phyloP scores from a whole-genome alignment of 2,888 invertebrate species.

The Lasioglossum lativentre region DNA sequence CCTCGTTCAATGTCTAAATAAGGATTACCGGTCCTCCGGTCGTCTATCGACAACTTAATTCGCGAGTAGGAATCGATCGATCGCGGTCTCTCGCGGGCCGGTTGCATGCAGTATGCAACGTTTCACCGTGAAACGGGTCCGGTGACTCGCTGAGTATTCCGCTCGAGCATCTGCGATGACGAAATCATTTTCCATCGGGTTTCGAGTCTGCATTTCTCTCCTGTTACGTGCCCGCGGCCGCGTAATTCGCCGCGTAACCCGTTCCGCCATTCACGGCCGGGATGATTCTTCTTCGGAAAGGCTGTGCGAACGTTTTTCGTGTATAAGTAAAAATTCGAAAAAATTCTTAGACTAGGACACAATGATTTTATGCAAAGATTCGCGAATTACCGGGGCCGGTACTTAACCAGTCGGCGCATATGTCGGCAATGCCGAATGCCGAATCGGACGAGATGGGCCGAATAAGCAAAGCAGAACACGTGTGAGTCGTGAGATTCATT shows the following conservation, averaged over 20 bases:
- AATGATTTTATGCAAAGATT: not conserved
- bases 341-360: too few relatives aligned
- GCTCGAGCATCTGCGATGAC: slow-evolving; percentile 63
- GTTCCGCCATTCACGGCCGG: slow-evolving; percentile 34
- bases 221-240: slow-evolving; percentile 21
- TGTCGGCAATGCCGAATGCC: slow-evolving; percentile 64
- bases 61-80: slow-evolving; percentile 26
- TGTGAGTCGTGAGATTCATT: slow-evolving; percentile 74
- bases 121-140: slow-evolving; percentile 48
- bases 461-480: slow-evolving; percentile 72
- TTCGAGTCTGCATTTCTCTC: slow-evolving; percentile 62
- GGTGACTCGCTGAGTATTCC: slow-evolving; percentile 63
- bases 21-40: slow-evolving; percentile 6
- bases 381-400: slow-evolving; percentile 16
- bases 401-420: slow-evolving; percentile 36
- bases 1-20: slow-evolving; percentile 2
- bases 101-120: slow-evolving; percentile 22
- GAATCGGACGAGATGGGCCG: slow-evolving; percentile 64
- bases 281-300: not conserved
- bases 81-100: slow-evolving; percentile 1
- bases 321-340: too few relatives aligned
- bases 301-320: not conserved
- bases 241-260: slow-evolving; percentile 55
- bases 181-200: slow-evolving; percentile 61
- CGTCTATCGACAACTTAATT: not conserved